Base-by-base conservation (phyloP, 2,888 invertebrate species). In the Agonopterix arenella region DNA sequence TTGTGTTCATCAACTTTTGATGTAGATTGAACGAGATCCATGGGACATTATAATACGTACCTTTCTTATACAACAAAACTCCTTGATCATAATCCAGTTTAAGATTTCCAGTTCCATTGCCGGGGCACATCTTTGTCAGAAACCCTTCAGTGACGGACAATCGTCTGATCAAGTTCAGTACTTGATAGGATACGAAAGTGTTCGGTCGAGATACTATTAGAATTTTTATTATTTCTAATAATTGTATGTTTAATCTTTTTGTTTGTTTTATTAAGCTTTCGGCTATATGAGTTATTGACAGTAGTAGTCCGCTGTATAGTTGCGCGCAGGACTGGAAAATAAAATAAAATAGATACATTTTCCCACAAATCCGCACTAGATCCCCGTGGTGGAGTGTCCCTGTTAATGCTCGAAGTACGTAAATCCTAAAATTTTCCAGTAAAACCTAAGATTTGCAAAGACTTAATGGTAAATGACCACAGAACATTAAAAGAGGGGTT, bases 71-170 rank as follows among this genome's bases (percentile, higher is more conserved):
- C 49, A 84, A 57, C 52, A 84, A 52, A 1, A 88, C 81, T 0
- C 89, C 89, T 64, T 88, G 86, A 47, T 85, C 84, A 59, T 81
- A 80, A 58, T 89, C 88, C 52, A 70, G 52, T 58, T 70, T 82
- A 18, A 88, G 54, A 49, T 85, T 82, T 0, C 79, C 81, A 1
- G 52, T 53, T 1, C 55, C 61, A 5, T 59, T 62, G 1, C 69
- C 66, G 0, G 68, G 62, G 51, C 88, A 88, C 10, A 80, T 59
- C 0, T 48, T 47, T 1, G 56, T 60, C 47, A 63, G 16, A n/a
- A 71, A 62, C 1, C 51, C 49, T 1, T 67, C 63, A 50, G 57
- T 56, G 0, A 45, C 11, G 0, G 70, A 61, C 47, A 73, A 37
- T 1, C 50, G 56, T 2, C 62, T 55, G 37, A 80, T 40, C 5